Evolutionary conservation across 2,888 invertebrate species (phyloP).

Genomic region (Callimorpha dominula): DNA sequence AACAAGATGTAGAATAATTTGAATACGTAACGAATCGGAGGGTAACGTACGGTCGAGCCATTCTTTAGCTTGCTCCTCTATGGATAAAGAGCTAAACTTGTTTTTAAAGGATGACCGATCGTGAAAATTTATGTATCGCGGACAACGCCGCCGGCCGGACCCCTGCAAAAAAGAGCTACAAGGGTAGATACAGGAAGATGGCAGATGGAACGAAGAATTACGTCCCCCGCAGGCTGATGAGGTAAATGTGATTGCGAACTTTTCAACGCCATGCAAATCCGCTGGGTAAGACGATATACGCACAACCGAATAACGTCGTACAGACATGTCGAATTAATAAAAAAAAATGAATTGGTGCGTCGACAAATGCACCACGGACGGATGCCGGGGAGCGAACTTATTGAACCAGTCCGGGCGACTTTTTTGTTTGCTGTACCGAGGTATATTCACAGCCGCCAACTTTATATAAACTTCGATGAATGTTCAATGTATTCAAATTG

Average conservation of each 20-base stretch:
- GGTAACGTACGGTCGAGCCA: conserved; percentile 80
- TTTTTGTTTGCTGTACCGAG: conserved; percentile 66
- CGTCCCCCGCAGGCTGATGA: conserved; percentile 85
- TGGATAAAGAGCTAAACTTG: conserved; percentile 86
- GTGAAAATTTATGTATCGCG: conserved; percentile 86
- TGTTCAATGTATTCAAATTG: conserved; percentile 80
- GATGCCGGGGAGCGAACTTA: conserved; percentile 58
- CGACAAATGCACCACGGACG: conserved; percentile 57
- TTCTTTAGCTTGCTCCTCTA: conserved; percentile 83
- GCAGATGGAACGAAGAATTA: conserved; percentile 85
- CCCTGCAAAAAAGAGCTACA: conserved; percentile 78
- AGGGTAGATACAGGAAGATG: conserved; percentile 85
- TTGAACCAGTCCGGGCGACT: conserved; percentile 55
- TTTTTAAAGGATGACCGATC: conserved; percentile 87
- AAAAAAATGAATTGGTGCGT: conserved; percentile 67
- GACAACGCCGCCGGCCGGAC: conserved; percentile 81
- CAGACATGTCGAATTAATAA: conserved; percentile 71
- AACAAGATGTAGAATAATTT: conserved; percentile 84
- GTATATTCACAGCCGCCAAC: conserved; percentile 66
- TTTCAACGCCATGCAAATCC: conserved; percentile 85
- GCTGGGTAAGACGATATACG: conserved; percentile 75
- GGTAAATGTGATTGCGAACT: conserved; percentile 86
- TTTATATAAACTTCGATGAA: conserved; percentile 73
- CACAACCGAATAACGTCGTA: conserved; percentile 65
- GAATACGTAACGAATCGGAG: conserved; percentile 85